phyloP scores from a whole-genome alignment of 2,888 invertebrate genomes.

The Amitus sp. region DNA sequence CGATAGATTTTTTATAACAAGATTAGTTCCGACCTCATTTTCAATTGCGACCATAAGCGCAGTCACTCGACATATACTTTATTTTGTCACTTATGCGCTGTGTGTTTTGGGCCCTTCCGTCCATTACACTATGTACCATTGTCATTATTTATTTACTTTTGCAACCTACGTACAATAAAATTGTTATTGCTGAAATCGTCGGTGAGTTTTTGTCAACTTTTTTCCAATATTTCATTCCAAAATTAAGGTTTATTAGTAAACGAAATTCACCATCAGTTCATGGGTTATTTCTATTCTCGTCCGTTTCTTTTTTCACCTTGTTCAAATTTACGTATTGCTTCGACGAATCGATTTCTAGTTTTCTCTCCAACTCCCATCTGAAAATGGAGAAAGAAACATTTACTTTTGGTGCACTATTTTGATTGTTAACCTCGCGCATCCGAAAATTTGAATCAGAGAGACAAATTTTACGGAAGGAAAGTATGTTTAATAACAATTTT shows the following conservation, averaged over 20 bases:
- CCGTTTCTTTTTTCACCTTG: too few relatives aligned
- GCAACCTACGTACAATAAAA: conserved; percentile 42
- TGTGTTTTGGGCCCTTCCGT: conserved; percentile 64
- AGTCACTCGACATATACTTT: conserved; percentile 53
- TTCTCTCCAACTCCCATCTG: conserved; percentile 51
- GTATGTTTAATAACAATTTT: too few relatives aligned
- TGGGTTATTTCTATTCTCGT: too few relatives aligned
- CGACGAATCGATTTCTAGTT: conserved; percentile 39
- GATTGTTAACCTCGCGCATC: too few relatives aligned
- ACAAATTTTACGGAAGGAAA: too few relatives aligned
- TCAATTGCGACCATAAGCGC: conserved; percentile 49
- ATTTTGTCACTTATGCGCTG: conserved; percentile 62
- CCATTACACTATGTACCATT: conserved; percentile 63
- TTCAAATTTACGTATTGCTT: conserved; percentile 43
- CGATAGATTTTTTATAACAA: conserved; percentile 61
- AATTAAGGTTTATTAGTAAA: too few relatives aligned
- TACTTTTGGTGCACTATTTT: too few relatives aligned
- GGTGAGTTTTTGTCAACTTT: conserved; percentile 47
- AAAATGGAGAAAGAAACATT: conserved; percentile 16
- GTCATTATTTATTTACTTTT: conserved; percentile 51
- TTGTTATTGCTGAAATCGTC: conserved; percentile 47
- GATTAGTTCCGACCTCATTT: conserved; percentile 53
- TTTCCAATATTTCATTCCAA: too few relatives aligned
- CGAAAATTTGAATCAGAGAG: too few relatives aligned
- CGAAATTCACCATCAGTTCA: too few relatives aligned